Percentiles rank a stretch among this genome's conserved stretches.
Evolutionary conservation across 2,888 invertebrate species (phyloP).

Genomic region (Cheilosia grossa): DNA sequence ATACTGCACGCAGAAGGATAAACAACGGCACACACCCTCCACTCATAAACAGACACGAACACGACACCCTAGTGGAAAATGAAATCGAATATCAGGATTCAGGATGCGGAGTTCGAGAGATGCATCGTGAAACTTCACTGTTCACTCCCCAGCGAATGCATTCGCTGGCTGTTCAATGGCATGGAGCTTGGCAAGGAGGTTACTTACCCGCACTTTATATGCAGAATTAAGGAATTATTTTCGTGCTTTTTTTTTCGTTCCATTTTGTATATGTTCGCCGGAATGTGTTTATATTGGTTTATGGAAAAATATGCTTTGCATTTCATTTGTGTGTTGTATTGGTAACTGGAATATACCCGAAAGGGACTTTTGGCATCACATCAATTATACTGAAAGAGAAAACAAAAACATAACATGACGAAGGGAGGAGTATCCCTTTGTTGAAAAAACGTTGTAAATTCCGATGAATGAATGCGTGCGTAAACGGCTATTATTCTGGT

Average conservation of each 20-base stretch:
- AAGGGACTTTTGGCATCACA: constrained; percentile 32
- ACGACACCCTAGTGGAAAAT: constrained; percentile 6
- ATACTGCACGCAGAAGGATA: constrained; percentile 56
- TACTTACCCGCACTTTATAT: constrained; percentile 62
- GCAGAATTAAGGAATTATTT: constrained; percentile 60
- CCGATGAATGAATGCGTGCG: constrained; percentile 15
- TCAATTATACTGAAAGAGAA: constrained; percentile 7
- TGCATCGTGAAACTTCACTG: background rate
- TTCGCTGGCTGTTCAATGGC: constrained; percentile 9
- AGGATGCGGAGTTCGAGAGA: constrained; percentile 43
- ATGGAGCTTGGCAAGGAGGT: constrained; percentile 26
- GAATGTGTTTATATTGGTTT: background rate
- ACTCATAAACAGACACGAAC: constrained; percentile 17
- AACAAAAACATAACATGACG: background rate
- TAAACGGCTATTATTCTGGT: constrained; percentile 4
- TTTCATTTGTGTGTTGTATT: background rate
- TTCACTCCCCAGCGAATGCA: constrained; percentile 15
- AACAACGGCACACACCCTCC: constrained; percentile 21
- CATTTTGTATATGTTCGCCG: background rate
- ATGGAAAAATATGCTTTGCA: no score
- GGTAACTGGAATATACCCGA: background rate
- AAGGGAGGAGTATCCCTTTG: constrained; percentile 1
- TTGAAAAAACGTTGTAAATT: constrained; percentile 8
- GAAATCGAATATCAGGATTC: constrained; percentile 36
- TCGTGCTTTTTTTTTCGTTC: constrained; percentile 7